Conservation (phyloP, 2,888 invertebrate genomes). For the Dynastes tityus region DNA sequence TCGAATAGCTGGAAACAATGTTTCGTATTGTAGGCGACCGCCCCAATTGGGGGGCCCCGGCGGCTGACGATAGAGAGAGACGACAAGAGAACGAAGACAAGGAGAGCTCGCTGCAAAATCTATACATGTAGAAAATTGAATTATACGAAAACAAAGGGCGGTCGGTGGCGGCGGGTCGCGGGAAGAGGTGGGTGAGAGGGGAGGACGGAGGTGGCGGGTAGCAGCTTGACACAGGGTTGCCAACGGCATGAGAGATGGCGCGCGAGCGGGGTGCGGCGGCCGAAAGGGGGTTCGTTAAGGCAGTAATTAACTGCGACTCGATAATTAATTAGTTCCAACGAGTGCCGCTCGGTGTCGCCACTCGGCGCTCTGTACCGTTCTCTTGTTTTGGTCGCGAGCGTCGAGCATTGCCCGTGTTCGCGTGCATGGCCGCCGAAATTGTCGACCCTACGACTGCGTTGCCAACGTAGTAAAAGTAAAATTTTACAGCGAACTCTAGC, state of each 20-base stretch:
- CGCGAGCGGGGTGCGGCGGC: conserved; percentile 51
- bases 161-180: conserved; percentile 17
- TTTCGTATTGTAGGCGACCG: conserved; percentile 29
- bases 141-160: conserved; percentile 67
- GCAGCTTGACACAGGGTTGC: conserved; percentile 61
- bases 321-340: conserved; percentile 71
- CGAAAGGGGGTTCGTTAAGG: conserved; percentile 64
- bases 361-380: conserved; percentile 50
- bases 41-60: conserved; percentile 5
- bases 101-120: conserved; percentile 56
- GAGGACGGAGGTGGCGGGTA: conserved; percentile 53
- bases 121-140: conserved; percentile 67
- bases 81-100: not conserved
- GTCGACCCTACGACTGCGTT: conserved; percentile 44
- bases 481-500: too few relatives aligned
- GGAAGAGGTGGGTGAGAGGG: conserved; percentile 48
- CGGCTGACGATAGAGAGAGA: not conserved
- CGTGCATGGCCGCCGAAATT: conserved; percentile 44
- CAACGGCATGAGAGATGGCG: conserved; percentile 56
- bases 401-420: conserved; percentile 57
- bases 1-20: conserved; percentile 34
- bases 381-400: conserved; percentile 40
- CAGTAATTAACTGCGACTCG: conserved; percentile 70
- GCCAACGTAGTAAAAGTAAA: not conserved
- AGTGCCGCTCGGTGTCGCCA: conserved; percentile 66